A percentile compares a stretch with the other conserved stretches of the same genome.
Evolutionary conservation across 2,113 vertebrate species (phyloP).

Genomic region (Astatoreochromis straeleni): DNA sequence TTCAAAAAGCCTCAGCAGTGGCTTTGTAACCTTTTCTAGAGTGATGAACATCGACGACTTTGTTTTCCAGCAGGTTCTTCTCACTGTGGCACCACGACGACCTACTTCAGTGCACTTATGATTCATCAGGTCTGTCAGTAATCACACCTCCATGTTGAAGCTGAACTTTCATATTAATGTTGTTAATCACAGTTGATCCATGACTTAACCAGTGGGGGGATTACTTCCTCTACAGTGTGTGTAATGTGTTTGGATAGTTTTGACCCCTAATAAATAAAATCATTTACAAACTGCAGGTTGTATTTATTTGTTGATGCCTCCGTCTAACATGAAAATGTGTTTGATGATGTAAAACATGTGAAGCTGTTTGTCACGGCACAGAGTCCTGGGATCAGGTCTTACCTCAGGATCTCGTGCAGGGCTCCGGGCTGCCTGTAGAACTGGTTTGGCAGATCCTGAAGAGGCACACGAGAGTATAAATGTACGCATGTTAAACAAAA

Average conservation of each 20-base stretch:
- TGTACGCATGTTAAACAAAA: neutral
- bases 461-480: neutral
- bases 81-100: neutral
- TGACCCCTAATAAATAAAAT: neutral
- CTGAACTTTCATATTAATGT: accelerated
- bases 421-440: conserved; percentile 84
- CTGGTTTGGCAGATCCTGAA: conserved; percentile 93
- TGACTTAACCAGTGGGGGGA: neutral
- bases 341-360: neutral
- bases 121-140: neutral
- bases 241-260: neutral
- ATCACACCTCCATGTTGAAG: neutral
- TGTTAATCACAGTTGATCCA: neutral
- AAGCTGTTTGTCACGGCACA: neutral
- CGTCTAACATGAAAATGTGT: neutral
- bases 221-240: accelerated
- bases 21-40: neutral
- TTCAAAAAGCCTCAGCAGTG: neutral
- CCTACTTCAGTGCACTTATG: neutral
- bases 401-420: conserved; percentile 89
- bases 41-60: accelerated
- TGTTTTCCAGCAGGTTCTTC: neutral
- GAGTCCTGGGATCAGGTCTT: conserved; percentile 1
- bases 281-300: neutral
- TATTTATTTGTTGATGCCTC: neutral